Base-by-base conservation (phyloP, 2,797 vertebrate genomes). In the Poecilia picta region DNA sequence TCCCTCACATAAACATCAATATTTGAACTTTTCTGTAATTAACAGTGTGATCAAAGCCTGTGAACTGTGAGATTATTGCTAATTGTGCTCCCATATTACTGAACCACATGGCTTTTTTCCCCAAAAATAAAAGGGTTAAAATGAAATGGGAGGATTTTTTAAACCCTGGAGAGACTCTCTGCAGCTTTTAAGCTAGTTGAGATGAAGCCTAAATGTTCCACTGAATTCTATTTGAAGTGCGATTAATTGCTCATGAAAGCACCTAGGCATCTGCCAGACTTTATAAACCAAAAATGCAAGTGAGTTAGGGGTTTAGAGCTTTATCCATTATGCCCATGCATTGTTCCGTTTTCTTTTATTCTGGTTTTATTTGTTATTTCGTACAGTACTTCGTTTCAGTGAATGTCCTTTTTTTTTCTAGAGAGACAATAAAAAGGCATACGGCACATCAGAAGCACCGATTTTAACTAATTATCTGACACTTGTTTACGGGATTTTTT, bases 161-260 rank as follows among this genome's bases (percentile, higher is more conserved):
- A 75, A 84, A 79, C 80, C 55, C 46, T 45, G 47, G 5, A 74
- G 66, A 85, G 74, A 46, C 25, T 25, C 51, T 83, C 73, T 6
- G 23, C 64, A 76, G 81, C 77, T 81, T 83, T 89, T 81, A 83
- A 86, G 88, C 72, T 41, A 64, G 64, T 79, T n/a, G 77, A 85
- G 76, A 90, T 88, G 81, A 87, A 84, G 83, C 77, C 71, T 51
- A 66, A 91, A 92, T 88, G 88, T 93, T 89, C 77, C 73, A 41
- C 80, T 82, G 83, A 89, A 90, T 81, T 81, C 73, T 76, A 75
- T 90, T 91, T 91, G 85, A 93, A 93, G 85, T 89, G 85, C 88
- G 81, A 82, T 82, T 88, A 89, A 92, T 93, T 91, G 90, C 87
- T 83, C 82, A 83, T 75, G 89, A 88, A 89, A 90, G 85, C 74